Evolutionary conservation across 2,888 invertebrate species (phyloP), one percentile per base, ranked within the genome.

Genomic region (Aspidiotus rigidus): DNA sequence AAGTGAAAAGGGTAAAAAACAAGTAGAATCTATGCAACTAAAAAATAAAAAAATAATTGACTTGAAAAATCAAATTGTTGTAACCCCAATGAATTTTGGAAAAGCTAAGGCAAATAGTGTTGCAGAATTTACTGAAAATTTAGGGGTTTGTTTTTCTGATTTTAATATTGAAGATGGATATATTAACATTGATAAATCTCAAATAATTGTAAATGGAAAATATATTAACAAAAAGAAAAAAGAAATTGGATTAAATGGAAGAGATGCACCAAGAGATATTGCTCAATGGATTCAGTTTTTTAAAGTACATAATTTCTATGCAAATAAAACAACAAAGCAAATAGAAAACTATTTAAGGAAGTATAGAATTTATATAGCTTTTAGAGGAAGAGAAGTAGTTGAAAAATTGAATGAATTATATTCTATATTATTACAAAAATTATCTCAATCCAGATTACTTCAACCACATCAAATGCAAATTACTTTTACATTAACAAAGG

Each of bases 1-100:
- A n/a, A 49, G 49, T 49, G 49, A 49, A 49, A 49, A 49, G 49
- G n/a, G 49, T 49, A 49, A 6, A 49, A 49, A n/a, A 49, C 49
- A 49, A 49, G 49, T 49, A 49, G 49, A 49, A 49, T 49, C 49
- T n/a, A 49, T 49, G n/a, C 49, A 49, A 49, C 49, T 49, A 49
- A 49, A 6, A 49, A 49, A 49, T 49, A 49, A 49, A 49, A 49
- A 49, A 49, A 49, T 49, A 49, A 49, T 49, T 49, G 49, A 49
- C n/a, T 49, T 49, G 49, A 49, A 49, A 49, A 49, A 49, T 49
- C 49, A 49, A 49, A 49, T 49, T 49, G 49, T 49, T 49, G 49
- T 49, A 49, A 49, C 49, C 49, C 49, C 49, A 49, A 49, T 49
- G 49, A 49, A 49, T 49, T 49, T 49, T 49, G 49, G 49, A 13